Percentiles rank a stretch among this genome's conserved stretches.
Conservation (phyloP, 2,797 vertebrate species). For the Rhinichthys osculus region DNA sequence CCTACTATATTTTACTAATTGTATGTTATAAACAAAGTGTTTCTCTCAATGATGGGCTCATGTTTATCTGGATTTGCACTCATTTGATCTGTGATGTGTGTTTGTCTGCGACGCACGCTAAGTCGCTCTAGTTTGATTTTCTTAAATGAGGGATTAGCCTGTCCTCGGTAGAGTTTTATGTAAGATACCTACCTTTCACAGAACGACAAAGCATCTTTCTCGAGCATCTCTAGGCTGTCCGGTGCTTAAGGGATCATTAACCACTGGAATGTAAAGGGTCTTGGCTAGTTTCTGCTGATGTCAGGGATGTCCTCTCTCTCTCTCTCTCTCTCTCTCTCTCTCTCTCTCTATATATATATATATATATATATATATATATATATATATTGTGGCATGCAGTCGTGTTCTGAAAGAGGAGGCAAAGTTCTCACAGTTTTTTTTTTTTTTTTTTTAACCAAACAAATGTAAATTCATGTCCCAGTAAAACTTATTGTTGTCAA, state of each 20-base stretch:
- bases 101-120: not conserved
- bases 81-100: conserved; percentile 15
- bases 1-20: not conserved
- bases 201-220: conserved; percentile 6
- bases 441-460: too few relatives aligned
- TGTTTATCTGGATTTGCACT: conserved; percentile 13
- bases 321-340: too few relatives aligned
- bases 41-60: not conserved
- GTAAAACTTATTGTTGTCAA: too few relatives aligned
- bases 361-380: too few relatives aligned
- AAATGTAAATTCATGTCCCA: too few relatives aligned
- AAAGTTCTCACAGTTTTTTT: too few relatives aligned
- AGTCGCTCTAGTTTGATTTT: conserved; percentile 23
- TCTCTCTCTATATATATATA: too few relatives aligned
- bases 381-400: too few relatives aligned
- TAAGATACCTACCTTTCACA: conserved; percentile 53
- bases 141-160: conserved; percentile 44
- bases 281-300: not conserved
- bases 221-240: not conserved
- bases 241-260: too few relatives aligned
- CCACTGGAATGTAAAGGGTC: not conserved
- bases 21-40: not conserved
- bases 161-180: conserved; percentile 39
- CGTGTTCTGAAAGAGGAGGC: too few relatives aligned
- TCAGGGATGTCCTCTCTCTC: not conserved